Evolutionary conservation across 2,888 invertebrate genomes (phyloP).

Genomic region (Cryptus armator): DNA sequence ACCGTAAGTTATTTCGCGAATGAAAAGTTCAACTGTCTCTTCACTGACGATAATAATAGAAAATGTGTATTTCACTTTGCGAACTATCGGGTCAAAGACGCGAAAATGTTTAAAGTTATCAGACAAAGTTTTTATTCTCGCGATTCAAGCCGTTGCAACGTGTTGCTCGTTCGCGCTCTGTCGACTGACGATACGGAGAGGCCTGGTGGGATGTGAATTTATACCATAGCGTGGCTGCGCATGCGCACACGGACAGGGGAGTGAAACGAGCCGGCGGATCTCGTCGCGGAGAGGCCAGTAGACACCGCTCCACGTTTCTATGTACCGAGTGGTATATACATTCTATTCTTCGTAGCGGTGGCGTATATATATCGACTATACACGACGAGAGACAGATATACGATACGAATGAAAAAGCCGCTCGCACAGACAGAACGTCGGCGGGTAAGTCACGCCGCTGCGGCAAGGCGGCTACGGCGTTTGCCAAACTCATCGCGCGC

Average conservation of each 20-base stretch:
- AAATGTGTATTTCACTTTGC: constrained; percentile 9
- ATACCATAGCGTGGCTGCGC: constrained; percentile 48
- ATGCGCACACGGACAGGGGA: constrained; percentile 27
- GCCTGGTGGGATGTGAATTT: constrained; percentile 55
- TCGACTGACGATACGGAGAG: constrained; percentile 49
- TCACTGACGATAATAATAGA: background rate
- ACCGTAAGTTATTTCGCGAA: background rate
- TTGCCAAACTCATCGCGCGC: constrained; percentile 27
- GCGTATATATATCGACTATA: background rate
- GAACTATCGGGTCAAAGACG: background rate
- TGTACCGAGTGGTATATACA: background rate
- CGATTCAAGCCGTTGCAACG: constrained; percentile 28
- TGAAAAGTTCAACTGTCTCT: background rate
- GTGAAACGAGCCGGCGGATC: constrained; percentile 17
- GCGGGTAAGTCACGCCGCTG: constrained; percentile 27
- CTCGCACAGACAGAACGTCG: constrained; percentile 65
- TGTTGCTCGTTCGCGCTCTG: constrained; percentile 44
- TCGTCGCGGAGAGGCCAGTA: background rate
- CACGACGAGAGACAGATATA: background rate
- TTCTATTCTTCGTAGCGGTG: background rate
- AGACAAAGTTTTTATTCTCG: constrained; percentile 18
- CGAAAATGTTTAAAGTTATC: background rate
- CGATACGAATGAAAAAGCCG: constrained; percentile 28
- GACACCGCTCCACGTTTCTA: background rate
- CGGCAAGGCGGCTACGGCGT: background rate